Percentiles rank a stretch among this genome's conserved stretches.
phyloP scores from a whole-genome alignment of 2,113 vertebrate species.

The Coptodon rendalli region DNA sequence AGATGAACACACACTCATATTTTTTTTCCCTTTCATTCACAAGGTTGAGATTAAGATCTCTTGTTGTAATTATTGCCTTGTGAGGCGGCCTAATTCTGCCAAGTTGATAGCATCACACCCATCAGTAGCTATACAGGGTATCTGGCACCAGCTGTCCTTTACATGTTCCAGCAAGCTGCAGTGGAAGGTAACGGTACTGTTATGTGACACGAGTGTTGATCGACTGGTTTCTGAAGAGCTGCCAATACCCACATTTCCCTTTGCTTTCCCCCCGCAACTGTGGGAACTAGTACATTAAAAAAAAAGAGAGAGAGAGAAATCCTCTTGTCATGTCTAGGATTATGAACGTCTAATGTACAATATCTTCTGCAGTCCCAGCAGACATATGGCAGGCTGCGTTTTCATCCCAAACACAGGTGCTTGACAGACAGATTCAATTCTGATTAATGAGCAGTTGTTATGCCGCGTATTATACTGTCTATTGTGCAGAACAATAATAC shows the following conservation, averaged over 20 bases:
- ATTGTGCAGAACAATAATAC: neutral
- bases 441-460: conserved; percentile 40
- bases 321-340: neutral
- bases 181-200: conserved; percentile 1
- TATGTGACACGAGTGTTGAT: conserved; percentile 29
- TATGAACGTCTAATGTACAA: conserved; percentile 11
- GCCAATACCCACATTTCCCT: neutral
- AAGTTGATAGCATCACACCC: conserved; percentile 41
- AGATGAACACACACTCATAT: neutral
- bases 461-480: neutral
- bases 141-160: conserved; percentile 43
- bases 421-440: conserved; percentile 31
- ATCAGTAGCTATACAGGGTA: conserved; percentile 30
- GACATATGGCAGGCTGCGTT: conserved; percentile 6
- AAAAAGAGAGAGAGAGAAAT: neutral
- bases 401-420: conserved; percentile 8
- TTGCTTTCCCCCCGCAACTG: neutral
- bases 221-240: conserved; percentile 22
- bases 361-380: neutral
- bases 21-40: neutral
- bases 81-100: conserved; percentile 51
- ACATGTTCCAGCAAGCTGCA: conserved; percentile 42
- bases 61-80: conserved; percentile 57
- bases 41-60: conserved; percentile 51
- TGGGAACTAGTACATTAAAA: neutral